Base-by-base conservation (phyloP, 2,797 vertebrate genomes). In the Tympanoctomys barrerae region DNA sequence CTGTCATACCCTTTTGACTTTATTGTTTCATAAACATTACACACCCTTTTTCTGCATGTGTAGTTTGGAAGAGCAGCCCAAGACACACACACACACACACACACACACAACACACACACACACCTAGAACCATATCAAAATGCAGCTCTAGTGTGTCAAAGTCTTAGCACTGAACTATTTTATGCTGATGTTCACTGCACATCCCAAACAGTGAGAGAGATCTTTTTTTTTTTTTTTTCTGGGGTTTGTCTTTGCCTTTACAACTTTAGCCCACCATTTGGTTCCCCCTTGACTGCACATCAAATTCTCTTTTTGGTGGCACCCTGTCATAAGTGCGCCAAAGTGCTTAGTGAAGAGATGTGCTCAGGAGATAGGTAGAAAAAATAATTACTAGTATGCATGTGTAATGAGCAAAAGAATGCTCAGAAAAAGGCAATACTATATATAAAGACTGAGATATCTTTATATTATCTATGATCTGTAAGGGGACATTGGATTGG, bases 81-180 rank as follows among this genome's bases (percentile, higher is more conserved):
- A 49, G 52, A 85, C n/a, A 61, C 36, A 88, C 21, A 91, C 31
- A 78, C 26, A 89, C 18, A 91, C 31, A 78, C 26, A 89, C 18
- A 61, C 36, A 88, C 24, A 49, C 52, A 87, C 39, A 61, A 49
- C 39, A 61, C 39, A 61, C 36, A 88, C 24, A 91, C 31, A 78
- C 26, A 89, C 18, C 62, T 70, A 80, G 70, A 85, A 90, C 12
- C 54, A 84, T 42, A 89, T 9, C 88, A 77, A 84, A 91, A 94
- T 78, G 31, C 22, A 73, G 26, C 12, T 42, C 52, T 36, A 24
- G 1, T 7, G 59, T 10, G 36, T 89, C 42, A 77, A 73, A 78
- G 73, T 26, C 6, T 8, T 42, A 91, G 54, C 28, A 46, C 39
- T 31, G 68, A 87, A 86, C 26, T 2, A 26, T 54, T n/a, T 95